Evolutionary conservation across 1,140 invertebrate genomes (phyloP).

Genomic region (Odontomachus brunneus): DNA sequence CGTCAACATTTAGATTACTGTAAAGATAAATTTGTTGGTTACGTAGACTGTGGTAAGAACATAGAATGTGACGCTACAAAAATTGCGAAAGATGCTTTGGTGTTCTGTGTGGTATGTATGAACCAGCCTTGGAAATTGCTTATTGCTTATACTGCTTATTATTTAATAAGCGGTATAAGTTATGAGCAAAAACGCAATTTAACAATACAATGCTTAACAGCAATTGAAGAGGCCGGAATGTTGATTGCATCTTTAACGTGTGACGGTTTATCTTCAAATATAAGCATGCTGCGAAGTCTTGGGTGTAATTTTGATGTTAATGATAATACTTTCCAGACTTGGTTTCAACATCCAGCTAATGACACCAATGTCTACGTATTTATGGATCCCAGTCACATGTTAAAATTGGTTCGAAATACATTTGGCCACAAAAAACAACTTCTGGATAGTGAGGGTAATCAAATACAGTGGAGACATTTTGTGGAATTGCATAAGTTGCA

Average conservation of each 20-base stretch:
- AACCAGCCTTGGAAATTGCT: neutral
- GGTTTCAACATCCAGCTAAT: neutral
- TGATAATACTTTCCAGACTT: neutral
- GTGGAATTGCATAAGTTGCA: neutral
- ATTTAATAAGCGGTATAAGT: neutral
- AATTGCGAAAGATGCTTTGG: neutral
- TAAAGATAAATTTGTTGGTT: neutral
- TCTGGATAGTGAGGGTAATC: neutral
- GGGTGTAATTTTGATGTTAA: neutral
- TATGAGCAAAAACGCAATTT: slow-evolving; percentile 2
- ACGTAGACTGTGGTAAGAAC: neutral
- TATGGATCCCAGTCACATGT: neutral
- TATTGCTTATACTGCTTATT: neutral
- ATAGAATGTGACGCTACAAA: neutral
- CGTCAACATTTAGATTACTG: neutral
- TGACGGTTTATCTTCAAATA: neutral
- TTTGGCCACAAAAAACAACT: neutral
- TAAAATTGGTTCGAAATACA: slow-evolving; percentile 6
- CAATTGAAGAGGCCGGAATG: neutral
- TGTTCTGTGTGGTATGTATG: neutral
- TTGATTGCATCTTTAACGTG: neutral
- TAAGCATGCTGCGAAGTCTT: neutral
- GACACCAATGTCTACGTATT: neutral
- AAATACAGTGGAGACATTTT: slow-evolving; percentile 1
- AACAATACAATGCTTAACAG: neutral